Conservation (phyloP, 2,888 invertebrate genomes). For the Deilephila porcellus region DNA sequence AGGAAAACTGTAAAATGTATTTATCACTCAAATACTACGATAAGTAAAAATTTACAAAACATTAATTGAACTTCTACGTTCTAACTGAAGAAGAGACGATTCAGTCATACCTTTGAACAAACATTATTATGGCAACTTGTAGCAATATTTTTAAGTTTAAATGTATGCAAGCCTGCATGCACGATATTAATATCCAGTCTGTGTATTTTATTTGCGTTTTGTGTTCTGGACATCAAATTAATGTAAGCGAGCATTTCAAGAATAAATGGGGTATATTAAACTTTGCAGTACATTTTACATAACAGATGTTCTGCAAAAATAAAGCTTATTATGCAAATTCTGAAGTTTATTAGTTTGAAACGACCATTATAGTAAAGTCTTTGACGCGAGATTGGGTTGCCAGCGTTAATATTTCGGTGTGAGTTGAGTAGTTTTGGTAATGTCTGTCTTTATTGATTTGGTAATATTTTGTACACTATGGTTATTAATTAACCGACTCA, state of each 20-base stretch:
- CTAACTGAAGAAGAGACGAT: neutral
- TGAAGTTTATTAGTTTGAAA: conserved; percentile 10
- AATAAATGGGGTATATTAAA: conserved; percentile 15
- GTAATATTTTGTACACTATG: too few species aligned
- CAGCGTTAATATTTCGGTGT: neutral
- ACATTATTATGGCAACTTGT: neutral
- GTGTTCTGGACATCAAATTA: conserved; percentile 13
- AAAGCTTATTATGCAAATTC: neutral
- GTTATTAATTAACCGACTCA: too few species aligned
- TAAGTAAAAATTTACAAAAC: too few species aligned
- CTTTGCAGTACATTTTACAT: conserved; percentile 7
- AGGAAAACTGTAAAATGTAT: too few species aligned
- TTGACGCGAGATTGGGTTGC: neutral
- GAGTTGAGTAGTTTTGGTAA: too few species aligned
- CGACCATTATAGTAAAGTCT: neutral
- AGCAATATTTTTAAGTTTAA: neutral
- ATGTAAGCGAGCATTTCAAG: conserved; percentile 1
- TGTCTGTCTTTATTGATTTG: too few species aligned
- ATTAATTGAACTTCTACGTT: too few species aligned
- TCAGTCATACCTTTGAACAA: neutral
- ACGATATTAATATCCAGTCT: conserved; percentile 2
- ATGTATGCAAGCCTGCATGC: neutral
- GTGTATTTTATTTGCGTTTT: conserved; percentile 9
- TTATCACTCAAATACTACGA: too few species aligned
- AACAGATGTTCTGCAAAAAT: conserved; percentile 7